Percentiles rank a stretch among this genome's conserved stretches.
phyloP scores from a whole-genome alignment of 2,888 invertebrate species.

The Xylophagus ater region DNA sequence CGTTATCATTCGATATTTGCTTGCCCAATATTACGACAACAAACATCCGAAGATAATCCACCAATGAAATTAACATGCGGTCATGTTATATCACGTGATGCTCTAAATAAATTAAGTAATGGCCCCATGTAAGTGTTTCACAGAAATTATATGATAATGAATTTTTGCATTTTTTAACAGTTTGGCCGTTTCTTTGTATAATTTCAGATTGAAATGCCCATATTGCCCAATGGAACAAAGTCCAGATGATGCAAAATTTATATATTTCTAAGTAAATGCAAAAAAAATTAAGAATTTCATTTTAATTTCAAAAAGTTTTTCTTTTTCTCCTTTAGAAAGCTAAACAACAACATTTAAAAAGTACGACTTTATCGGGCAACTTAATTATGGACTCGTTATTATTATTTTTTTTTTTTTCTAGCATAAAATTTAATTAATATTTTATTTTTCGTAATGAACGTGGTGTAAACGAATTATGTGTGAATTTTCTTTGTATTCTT shows the following conservation, averaged over 20 bases:
- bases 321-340: too few relatives aligned
- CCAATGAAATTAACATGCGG: slow-evolving; percentile 96
- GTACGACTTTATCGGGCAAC: too few relatives aligned
- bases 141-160: background rate
- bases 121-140: slow-evolving; percentile 68
- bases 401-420: too few relatives aligned
- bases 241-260: slow-evolving; percentile 81
- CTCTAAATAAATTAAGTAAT: slow-evolving; percentile 85
- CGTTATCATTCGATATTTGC: slow-evolving; percentile 97
- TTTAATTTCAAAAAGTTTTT: too few relatives aligned
- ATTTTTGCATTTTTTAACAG: too few relatives aligned
- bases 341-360: too few relatives aligned
- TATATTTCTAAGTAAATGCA: slow-evolving; percentile 94
- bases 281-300: too few relatives aligned
- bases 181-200: background rate
- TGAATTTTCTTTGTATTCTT: too few relatives aligned
- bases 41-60: slow-evolving; percentile 91
- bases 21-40: slow-evolving; percentile 94
- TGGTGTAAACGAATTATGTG: too few relatives aligned
- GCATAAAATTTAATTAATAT: too few relatives aligned
- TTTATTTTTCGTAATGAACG: too few relatives aligned
- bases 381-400: too few relatives aligned
- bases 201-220: slow-evolving; percentile 89
- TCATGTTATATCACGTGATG: slow-evolving; percentile 96
- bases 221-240: slow-evolving; percentile 97